These are phyloP conservation scores for Cossypha niveicapilla DNA, from an alignment of 2,797 vertebrate genomes.

Conservation along the genomic window DNA sequence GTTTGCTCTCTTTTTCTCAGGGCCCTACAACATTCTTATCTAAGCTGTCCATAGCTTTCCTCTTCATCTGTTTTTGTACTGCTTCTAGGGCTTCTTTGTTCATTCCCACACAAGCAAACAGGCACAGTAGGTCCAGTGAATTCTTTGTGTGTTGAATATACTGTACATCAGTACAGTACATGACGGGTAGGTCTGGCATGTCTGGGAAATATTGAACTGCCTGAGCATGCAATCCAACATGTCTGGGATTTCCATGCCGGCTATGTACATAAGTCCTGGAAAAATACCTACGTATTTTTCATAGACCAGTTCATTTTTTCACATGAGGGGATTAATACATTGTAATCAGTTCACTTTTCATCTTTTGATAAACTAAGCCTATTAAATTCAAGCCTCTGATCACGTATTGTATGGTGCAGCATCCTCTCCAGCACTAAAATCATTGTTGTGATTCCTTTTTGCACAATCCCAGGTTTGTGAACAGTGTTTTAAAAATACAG, in stretches of 20 bases:
- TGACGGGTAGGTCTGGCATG: slow-evolving; percentile 38
- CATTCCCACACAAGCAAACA: slow-evolving; percentile 47
- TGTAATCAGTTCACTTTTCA: slow-evolving; percentile 33
- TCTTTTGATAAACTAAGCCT: slow-evolving; percentile 35
- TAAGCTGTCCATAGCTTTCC: slow-evolving; percentile 35
- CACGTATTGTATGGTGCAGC: not conserved
- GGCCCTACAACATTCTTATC: slow-evolving; percentile 49
- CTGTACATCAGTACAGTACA: slow-evolving; percentile 46
- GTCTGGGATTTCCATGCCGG: slow-evolving; percentile 55
- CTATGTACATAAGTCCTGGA: slow-evolving; percentile 41
- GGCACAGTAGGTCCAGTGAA: slow-evolving; percentile 55
- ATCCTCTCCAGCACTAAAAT: not conserved
- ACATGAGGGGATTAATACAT: slow-evolving; percentile 15
- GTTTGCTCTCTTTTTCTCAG: slow-evolving; percentile 55
- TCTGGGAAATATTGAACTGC: slow-evolving; percentile 57
- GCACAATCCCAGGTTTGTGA: not conserved
- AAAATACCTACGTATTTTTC: slow-evolving; percentile 42
- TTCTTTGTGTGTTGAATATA: slow-evolving; percentile 65
- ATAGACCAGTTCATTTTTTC: slow-evolving; percentile 35
- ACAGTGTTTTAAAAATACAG: slow-evolving; percentile 9
- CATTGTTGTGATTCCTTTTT: not conserved
- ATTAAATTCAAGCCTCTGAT: slow-evolving; percentile 15
- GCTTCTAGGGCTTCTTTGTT: slow-evolving; percentile 60
- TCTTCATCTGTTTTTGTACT: slow-evolving; percentile 59
- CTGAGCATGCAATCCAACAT: slow-evolving; percentile 49